phyloP scores from a whole-genome alignment of 2,888 invertebrate species.

The Troides aeacus region DNA sequence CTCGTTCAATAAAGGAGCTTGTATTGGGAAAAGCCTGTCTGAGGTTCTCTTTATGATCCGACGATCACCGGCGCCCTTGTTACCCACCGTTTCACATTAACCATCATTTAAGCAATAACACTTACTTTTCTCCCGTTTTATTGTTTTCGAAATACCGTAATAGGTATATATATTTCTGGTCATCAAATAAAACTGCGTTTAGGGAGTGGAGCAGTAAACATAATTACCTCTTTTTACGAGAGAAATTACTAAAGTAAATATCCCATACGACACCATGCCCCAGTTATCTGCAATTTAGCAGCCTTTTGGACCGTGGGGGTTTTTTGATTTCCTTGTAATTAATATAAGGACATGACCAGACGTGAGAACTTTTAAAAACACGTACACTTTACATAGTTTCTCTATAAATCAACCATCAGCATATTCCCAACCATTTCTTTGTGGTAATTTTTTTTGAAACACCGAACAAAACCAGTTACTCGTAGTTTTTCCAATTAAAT shows the following conservation, averaged over 20 bases:
- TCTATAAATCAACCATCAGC: slow-evolving; percentile 7
- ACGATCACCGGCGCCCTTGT: slow-evolving; percentile 2
- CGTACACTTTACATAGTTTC: slow-evolving; percentile 1
- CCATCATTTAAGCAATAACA: not conserved
- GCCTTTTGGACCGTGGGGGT: slow-evolving; percentile 6
- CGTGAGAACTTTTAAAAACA: slow-evolving; percentile 2
- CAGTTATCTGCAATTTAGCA: slow-evolving; percentile 12
- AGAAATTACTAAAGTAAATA: slow-evolving; percentile 21
- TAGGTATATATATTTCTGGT: slow-evolving; percentile 10
- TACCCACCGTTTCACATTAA: not conserved
- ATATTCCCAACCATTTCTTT: not conserved
- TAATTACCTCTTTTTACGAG: slow-evolving; percentile 26
- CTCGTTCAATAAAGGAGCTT: slow-evolving; percentile 20
- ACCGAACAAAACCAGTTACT: slow-evolving; percentile 14
- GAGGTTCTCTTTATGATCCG: slow-evolving; percentile 3
- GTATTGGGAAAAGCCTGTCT: slow-evolving; percentile 24
- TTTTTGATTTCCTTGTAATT: slow-evolving; percentile 22
- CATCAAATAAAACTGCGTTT: slow-evolving; percentile 16
- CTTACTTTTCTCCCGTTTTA: too few species aligned
- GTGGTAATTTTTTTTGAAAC: slow-evolving; percentile 4
- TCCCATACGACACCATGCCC: slow-evolving; percentile 6
- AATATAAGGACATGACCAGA: slow-evolving; percentile 10
- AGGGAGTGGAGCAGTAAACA: slow-evolving; percentile 20
- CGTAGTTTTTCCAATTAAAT: slow-evolving; percentile 17
- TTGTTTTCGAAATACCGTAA: slow-evolving; percentile 20